Conservation (phyloP, 2,797 vertebrate genomes). For the Apogon hyalosoma region DNA sequence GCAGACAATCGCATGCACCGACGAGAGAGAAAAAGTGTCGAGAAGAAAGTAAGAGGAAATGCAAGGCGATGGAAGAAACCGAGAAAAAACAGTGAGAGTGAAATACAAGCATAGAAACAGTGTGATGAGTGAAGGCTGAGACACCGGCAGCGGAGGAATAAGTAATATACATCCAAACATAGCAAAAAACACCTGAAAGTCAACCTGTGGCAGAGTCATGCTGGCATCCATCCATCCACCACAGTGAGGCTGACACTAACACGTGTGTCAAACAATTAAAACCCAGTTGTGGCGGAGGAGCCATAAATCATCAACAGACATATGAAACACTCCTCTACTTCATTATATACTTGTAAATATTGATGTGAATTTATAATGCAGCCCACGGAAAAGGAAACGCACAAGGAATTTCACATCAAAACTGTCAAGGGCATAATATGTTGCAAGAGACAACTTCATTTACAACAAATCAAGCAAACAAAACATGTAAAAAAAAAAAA, state of each 20-base stretch:
- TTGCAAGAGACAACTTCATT: background rate
- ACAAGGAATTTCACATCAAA: conserved; percentile 41
- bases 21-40: conserved; percentile 33
- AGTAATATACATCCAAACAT: conserved; percentile 43
- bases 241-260: conserved; percentile 72
- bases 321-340: conserved; percentile 58
- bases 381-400: conserved; percentile 47
- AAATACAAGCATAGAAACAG: conserved; percentile 2
- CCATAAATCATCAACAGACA: conserved; percentile 72
- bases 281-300: conserved; percentile 44
- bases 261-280: conserved; percentile 73
- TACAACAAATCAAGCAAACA: background rate
- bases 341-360: conserved; percentile 75
- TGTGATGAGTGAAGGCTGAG: conserved; percentile 35
- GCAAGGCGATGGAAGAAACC: conserved; percentile 10
- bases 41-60: conserved; percentile 31
- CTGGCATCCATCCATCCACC: conserved; percentile 71
- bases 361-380: conserved; percentile 60
- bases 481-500: background rate
- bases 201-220: conserved; percentile 55
- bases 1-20: conserved; percentile 64
- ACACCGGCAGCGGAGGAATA: conserved; percentile 31
- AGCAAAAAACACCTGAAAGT: conserved; percentile 23
- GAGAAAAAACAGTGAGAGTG: conserved; percentile 18
- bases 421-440: conserved; percentile 5